Evolutionary conservation across 2,888 invertebrate species (phyloP).

Genomic region (Shargacucullia verbasci): DNA sequence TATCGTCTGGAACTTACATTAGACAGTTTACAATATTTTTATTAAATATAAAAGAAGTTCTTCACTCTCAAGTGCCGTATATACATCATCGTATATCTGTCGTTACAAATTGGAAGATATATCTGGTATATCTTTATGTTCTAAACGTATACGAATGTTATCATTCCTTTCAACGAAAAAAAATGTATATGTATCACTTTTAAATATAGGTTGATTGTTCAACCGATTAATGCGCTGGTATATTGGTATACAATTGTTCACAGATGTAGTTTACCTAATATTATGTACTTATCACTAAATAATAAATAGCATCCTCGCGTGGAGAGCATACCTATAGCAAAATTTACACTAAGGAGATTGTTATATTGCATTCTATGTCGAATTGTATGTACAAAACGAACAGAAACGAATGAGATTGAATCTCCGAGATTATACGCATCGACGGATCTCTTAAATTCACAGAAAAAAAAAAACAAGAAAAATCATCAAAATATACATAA

Average conservation of each 20-base stretch:
- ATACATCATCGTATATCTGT: slow-evolving; percentile 87
- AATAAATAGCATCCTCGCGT: slow-evolving; percentile 86
- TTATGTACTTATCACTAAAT: slow-evolving; percentile 86
- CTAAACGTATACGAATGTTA: slow-evolving; percentile 94
- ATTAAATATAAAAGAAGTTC: slow-evolving; percentile 87
- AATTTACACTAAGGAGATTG: slow-evolving; percentile 87
- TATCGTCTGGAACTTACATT: slow-evolving; percentile 82
- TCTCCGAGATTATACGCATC: slow-evolving; percentile 85
- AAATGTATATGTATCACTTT: slow-evolving; percentile 83
- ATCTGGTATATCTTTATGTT: slow-evolving; percentile 78
- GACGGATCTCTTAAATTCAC: slow-evolving; percentile 76
- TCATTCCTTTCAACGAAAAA: slow-evolving; percentile 85
- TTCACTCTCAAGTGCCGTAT: slow-evolving; percentile 85
- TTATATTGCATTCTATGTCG: slow-evolving; percentile 82
- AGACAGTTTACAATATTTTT: slow-evolving; percentile 85
- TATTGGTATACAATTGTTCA: slow-evolving; percentile 88
- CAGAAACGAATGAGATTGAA: slow-evolving; percentile 82
- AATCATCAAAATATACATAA: slow-evolving; percentile 86
- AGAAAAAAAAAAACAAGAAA: slow-evolving; percentile 62
- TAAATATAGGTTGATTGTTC: slow-evolving; percentile 79
- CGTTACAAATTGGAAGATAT: slow-evolving; percentile 85
- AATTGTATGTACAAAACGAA: slow-evolving; percentile 80
- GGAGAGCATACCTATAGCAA: slow-evolving; percentile 83
- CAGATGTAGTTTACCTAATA: slow-evolving; percentile 82
- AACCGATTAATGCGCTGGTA: slow-evolving; percentile 82